Base-by-base conservation (phyloP, 2,113 vertebrate species). In the Aptenodytes patagonicus region DNA sequence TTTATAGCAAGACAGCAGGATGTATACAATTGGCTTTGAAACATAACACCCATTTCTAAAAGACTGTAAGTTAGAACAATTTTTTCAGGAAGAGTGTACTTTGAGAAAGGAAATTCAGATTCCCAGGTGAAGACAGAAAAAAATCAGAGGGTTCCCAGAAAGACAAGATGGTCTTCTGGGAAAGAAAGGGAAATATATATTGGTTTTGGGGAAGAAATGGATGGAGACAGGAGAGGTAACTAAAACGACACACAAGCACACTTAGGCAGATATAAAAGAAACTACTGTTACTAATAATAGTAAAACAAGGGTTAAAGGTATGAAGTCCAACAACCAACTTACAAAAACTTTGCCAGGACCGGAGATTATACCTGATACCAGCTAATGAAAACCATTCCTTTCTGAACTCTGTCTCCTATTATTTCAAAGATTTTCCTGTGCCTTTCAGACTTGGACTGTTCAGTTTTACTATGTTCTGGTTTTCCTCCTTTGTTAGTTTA, bases 291-390 rank as follows among this genome's bases (percentile, higher is more conserved):
- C 28, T 38, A 47, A 7, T 29, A 58, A 81, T 2, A 79, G 71
- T 40, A 71, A 81, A 91, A 91, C 32, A 84, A 78, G 42, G 42
- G 83, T 93, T 96, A 94, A 90, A 95, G 32, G 68, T 73, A 89
- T 51, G 13, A 93, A 96, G 89, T 93, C 51, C 87, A 94, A 78
- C 80, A 86, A 76, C 10, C 31, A 93, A 69, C 55, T 78, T 25
- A 38, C 18, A 90, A 86, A 90, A 83, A 31, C 29, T 88, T 51
- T 83, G 78, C 95, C 90, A 79, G 75, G 77, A 91, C 38, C 1
- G 12, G 78, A 93, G 77, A 91, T 73, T 62, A n/a, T 32, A 95
- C 72, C 58, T n/a, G 84, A 78, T 40, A 70, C 42, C 44, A 82
- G 55, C 54, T 94, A 92, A 95, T 68, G 36, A 91, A 97, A 97